Evolutionary conservation across 2,888 invertebrate species (phyloP).

Genomic region (Mayetiola destructor): DNA sequence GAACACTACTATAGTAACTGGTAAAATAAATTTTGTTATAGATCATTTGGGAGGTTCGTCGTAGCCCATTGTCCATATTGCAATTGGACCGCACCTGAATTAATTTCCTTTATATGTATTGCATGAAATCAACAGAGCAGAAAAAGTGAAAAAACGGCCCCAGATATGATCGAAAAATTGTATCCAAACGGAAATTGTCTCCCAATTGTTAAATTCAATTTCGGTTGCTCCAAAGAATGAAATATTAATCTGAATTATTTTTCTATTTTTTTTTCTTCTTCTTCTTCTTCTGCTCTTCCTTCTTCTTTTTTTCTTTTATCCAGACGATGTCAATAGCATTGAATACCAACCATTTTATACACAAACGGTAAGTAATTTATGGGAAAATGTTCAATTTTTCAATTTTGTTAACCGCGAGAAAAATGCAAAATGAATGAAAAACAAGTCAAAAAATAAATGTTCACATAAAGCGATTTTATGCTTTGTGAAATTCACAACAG

Average conservation of each 20-base stretch:
- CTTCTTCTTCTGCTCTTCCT: background rate
- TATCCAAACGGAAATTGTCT: background rate
- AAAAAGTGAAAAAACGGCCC: background rate
- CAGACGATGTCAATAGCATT: background rate
- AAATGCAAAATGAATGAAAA: background rate
- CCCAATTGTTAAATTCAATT: background rate
- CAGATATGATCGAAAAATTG: background rate
- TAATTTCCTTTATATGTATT: background rate
- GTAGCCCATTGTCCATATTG: no score
- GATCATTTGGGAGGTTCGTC: no score
- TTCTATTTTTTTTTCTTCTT: background rate
- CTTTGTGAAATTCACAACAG: no score
- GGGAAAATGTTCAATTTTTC: background rate
- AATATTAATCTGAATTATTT: background rate
- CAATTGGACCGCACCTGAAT: no score
- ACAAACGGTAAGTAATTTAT: slow-evolving; percentile 1
- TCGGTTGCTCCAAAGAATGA: background rate
- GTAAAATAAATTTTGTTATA: no score
- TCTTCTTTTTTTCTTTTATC: slow-evolving; percentile 3
- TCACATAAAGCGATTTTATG: no score
- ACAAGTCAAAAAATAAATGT: background rate
- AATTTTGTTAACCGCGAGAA: background rate
- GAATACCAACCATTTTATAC: slow-evolving; percentile 2
- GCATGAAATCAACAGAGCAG: background rate
- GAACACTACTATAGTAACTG: no score